These are phyloP conservation scores for Cactoblastis cactorum DNA, from an alignment of 2,888 invertebrate genomes.

Conservation along the genomic window DNA sequence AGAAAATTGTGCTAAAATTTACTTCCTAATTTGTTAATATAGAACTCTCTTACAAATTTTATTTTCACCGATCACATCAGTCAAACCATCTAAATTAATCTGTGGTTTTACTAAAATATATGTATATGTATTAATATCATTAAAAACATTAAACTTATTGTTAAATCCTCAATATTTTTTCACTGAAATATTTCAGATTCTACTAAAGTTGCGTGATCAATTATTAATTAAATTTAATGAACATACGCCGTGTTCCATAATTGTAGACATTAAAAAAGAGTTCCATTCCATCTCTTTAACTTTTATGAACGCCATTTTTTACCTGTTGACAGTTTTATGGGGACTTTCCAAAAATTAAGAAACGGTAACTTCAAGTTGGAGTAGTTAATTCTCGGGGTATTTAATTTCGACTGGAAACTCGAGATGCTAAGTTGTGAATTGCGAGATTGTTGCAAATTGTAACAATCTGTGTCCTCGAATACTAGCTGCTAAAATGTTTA, in stretches of 20 bases:
- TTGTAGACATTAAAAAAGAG: conserved; percentile 4
- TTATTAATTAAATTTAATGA: conserved; percentile 1
- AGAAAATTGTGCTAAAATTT: no score
- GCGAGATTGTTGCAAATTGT: not conserved
- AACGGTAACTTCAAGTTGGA: not conserved
- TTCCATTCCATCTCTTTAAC: conserved; percentile 6
- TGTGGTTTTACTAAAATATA: no score
- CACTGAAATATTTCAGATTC: not conserved
- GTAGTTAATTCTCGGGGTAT: no score
- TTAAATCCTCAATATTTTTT: no score
- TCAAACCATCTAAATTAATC: no score
- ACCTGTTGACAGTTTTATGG: conserved; percentile 7
- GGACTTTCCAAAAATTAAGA: conserved; percentile 1
- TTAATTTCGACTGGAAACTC: not conserved
- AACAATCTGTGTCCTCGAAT: not conserved
- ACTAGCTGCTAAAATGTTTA: not conserved
- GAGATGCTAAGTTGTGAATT: not conserved
- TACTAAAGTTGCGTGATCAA: not conserved
- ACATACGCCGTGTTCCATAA: not conserved
- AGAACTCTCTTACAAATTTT: no score
- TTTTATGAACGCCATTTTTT: conserved; percentile 9
- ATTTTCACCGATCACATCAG: no score
- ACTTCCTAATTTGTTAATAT: no score
- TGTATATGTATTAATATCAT: no score
- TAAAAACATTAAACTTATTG: no score